Evolutionary conservation across 1,140 invertebrate species (phyloP).

Genomic region (Arctopsyche grandis): DNA sequence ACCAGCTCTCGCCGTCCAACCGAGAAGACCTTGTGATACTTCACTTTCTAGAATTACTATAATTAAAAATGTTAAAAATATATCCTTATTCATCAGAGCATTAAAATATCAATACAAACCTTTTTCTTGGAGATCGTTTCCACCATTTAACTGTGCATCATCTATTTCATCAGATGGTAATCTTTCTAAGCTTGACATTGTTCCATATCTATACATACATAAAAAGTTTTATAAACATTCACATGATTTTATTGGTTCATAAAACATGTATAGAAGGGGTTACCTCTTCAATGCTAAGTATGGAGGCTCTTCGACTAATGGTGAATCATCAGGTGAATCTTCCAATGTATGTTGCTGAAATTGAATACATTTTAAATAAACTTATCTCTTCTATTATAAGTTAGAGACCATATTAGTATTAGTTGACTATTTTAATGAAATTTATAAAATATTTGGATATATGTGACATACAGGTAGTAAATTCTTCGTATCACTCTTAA

Average conservation of each 20-base stretch:
- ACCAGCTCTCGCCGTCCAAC: slow-evolving; percentile 81
- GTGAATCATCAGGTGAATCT: slow-evolving; percentile 68
- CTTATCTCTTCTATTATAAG: neutral
- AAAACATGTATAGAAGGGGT: neutral
- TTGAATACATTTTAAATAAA: slow-evolving; percentile 13
- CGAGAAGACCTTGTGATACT: slow-evolving; percentile 61
- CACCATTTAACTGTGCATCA: slow-evolving; percentile 61
- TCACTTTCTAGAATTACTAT: slow-evolving; percentile 58
- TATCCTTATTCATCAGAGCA: too few relatives aligned
- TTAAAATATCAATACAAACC: neutral
- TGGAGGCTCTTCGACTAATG: slow-evolving; percentile 67
- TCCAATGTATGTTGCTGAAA: slow-evolving; percentile 57
- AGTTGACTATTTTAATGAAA: neutral
- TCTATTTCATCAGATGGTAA: slow-evolving; percentile 69
- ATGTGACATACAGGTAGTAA: slow-evolving; percentile 37
- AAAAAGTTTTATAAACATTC: slow-evolving; percentile 12
- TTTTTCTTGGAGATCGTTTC: slow-evolving; percentile 45
- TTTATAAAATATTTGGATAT: too few relatives aligned
- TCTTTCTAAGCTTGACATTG: slow-evolving; percentile 80
- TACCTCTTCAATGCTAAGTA: slow-evolving; percentile 65
- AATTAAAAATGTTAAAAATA: neutral
- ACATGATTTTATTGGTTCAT: neutral
- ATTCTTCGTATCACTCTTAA: slow-evolving; percentile 57
- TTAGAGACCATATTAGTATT: neutral
- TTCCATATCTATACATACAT: slow-evolving; percentile 68